Evolutionary conservation across 2,113 vertebrate genomes (phyloP), one percentile per base, ranked within the genome.

Genomic region (Nycticorax nycticorax): DNA sequence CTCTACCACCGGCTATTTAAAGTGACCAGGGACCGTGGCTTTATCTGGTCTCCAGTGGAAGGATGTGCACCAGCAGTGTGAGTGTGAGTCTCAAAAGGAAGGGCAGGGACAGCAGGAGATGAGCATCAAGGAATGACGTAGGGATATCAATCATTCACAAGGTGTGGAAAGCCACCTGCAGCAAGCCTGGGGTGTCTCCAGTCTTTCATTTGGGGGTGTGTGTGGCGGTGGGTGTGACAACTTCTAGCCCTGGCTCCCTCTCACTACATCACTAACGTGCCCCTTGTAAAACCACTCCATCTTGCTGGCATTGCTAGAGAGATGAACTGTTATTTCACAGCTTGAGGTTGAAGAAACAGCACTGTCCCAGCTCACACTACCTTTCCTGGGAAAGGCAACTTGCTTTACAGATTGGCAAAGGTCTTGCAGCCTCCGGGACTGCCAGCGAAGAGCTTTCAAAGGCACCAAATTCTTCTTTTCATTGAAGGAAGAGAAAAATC

Each of bases 251-350:
- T 67, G 45, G 21, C 22, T 86, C 21, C 18, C 33, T 43, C 37
- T 84, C 67, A n/a, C 24, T 33, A 4, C 8, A 39, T 39, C 45
- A 33, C 41, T 72, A 35, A 85, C 0, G 0, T 0, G 1, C 23
- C 56, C 12, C 62, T 60, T 64, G 33, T 27, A 74, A 89, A 91
- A 73, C 19, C 59, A 62, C 9, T 26, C 26, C 20, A 26, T 8
- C 37, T 56, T 68, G 41, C 35, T 45, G 66, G 41, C 69, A 56
- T 23, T 78, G 73, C 53, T 60, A 10, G 32, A 82, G 30, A 50
- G 22, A 75, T 30, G 53, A 78, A 39, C n/a, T 26, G 23, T 43
- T 26, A 50, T 62, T 69, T 85, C 60, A 57, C 23, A 72, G 53
- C 18, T 39, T 33, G 35, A 57, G 24, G 45, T 27, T 45, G 62